Evolutionary conservation across 2,888 invertebrate species (phyloP).

Genomic region (Morpho deidamia): DNA sequence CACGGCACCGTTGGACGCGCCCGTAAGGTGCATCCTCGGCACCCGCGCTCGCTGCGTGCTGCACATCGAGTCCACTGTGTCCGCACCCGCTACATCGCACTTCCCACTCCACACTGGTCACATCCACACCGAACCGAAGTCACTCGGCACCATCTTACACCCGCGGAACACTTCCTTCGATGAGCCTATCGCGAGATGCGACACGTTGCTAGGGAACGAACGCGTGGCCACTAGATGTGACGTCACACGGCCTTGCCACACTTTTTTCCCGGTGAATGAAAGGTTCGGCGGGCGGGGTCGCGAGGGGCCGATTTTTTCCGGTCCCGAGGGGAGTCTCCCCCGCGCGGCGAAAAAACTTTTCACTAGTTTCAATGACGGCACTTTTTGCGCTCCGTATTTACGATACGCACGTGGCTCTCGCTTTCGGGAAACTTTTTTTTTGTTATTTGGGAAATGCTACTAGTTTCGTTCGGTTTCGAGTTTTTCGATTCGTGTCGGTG

Average conservation of each 20-base stretch:
- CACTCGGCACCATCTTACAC: slow-evolving; percentile 43
- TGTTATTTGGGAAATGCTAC: not conserved
- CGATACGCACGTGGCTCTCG: slow-evolving; percentile 63
- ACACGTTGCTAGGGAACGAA: slow-evolving; percentile 73
- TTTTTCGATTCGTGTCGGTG: slow-evolving; percentile 24
- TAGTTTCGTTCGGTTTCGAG: slow-evolving; percentile 2
- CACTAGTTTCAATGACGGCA: slow-evolving; percentile 77
- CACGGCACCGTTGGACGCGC: slow-evolving; percentile 76
- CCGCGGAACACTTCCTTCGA: slow-evolving; percentile 20
- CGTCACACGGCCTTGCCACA: slow-evolving; percentile 79
- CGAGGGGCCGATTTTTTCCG: slow-evolving; percentile 73
- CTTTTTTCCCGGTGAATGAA: slow-evolving; percentile 81
- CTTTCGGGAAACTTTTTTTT: slow-evolving; percentile 43
- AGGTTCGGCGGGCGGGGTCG: slow-evolving; percentile 77
- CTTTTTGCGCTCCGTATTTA: slow-evolving; percentile 73
- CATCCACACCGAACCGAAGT: slow-evolving; percentile 41
- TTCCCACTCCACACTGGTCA: slow-evolving; percentile 41
- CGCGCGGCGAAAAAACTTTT: slow-evolving; percentile 72
- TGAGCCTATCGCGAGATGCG: slow-evolving; percentile 28
- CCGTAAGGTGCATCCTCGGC: slow-evolving; percentile 76
- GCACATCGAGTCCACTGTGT: slow-evolving; percentile 62
- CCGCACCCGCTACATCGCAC: slow-evolving; percentile 55
- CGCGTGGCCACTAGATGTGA: slow-evolving; percentile 74
- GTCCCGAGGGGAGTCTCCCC: slow-evolving; percentile 67
- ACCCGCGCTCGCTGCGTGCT: slow-evolving; percentile 72